Evolutionary conservation across 2,113 vertebrate species (phyloP), one percentile per base, ranked within the genome.

Genomic region (Leucopternis melanops): DNA sequence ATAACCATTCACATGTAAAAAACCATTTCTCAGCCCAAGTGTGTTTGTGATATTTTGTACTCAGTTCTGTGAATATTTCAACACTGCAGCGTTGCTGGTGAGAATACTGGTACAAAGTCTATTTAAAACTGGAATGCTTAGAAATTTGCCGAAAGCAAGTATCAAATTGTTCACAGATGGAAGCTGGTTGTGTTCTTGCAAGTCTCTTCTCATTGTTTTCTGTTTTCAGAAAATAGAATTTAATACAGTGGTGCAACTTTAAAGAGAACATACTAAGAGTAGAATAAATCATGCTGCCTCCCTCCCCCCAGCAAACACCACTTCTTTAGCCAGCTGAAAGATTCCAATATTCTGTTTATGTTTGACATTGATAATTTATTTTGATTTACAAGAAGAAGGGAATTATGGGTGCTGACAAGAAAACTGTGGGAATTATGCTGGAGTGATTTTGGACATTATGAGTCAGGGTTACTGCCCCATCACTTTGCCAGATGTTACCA

Each of bases 131-230:
- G 70, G 71, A 93, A 94, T 57, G 59, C 74, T 96, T 88, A 94
- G 67, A 96, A 88, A 94, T 70, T 90, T 93, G 95, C 93, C 29
- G 16, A 93, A 88, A 96, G 93, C 92, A 83, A 96, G 40, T 73
- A 88, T 83, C 55, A 94, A 93, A 96, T 96, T 96, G 82, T 83
- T 96, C 85, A 54, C 95, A 96, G 95, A 96, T 96, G 95, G 95
- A 90, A 96, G 59, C 50, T 92, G 47, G 49, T 90, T 74, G 84
- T 90, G 79, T 86, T 94, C 95, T 77, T 95, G 81, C 75, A 90
- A 96, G 59, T 80, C 82, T 92, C 66, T 70, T 88, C 78, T 86
- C 88, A 95, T 94, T 97, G 92, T 96, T 90, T 92, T 94, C 58
- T 70, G 16, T 82, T 96, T 90, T 85, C 66, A 81, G 85, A 96